Base-by-base conservation (phyloP, 2,888 invertebrate species). In the Ennomos quercinarius region DNA sequence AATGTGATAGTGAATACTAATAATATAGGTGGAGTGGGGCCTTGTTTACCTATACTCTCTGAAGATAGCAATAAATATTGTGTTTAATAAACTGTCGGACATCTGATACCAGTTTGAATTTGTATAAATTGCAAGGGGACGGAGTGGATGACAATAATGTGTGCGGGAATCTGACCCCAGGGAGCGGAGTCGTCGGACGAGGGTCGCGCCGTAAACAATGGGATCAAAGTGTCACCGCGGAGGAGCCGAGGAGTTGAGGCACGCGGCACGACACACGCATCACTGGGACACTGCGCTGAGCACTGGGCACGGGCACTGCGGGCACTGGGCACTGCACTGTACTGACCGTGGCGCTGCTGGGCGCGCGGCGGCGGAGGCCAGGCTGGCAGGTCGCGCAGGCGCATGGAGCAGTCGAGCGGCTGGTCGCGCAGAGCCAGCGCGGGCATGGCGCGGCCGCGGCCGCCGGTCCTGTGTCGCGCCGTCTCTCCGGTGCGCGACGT, bases 331-430 rank as follows among this genome's bases (percentile, higher is more conserved):
- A 27, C 27, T 27, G 27, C 27, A 27, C 27, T 27, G 47, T 76
- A 87, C 90, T 86, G 87, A 89, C 89, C 90, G 88, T 85, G 87
- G 72, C 71, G 76, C 70, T 74, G 76, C 67, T 70, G 74, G 66
- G 63, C 69, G 38, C 12, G 74, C 68, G 66, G 44, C 72, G 64
- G 63, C 69, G 58, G 69, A 64, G 80, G 70, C 77, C 94, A 81
- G 86, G 84, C 74, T 82, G 87, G 87, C 76, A 87, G 80, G 75
- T 87, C 88, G 78, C 89, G 91, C 85, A 90, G 88, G 83, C 90
- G 88, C 93, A 95, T 95, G 84, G 95, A 95, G 90, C 95, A 96
- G 93, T 96, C 96, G 76, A 95, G 93, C 72, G 95, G 95, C 88
- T 95, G 95, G 83, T 89, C 84, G 93, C 92, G 85, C 80, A 93